Conservation (phyloP, 2,888 invertebrate genomes). For the Oithona nana region DNA sequence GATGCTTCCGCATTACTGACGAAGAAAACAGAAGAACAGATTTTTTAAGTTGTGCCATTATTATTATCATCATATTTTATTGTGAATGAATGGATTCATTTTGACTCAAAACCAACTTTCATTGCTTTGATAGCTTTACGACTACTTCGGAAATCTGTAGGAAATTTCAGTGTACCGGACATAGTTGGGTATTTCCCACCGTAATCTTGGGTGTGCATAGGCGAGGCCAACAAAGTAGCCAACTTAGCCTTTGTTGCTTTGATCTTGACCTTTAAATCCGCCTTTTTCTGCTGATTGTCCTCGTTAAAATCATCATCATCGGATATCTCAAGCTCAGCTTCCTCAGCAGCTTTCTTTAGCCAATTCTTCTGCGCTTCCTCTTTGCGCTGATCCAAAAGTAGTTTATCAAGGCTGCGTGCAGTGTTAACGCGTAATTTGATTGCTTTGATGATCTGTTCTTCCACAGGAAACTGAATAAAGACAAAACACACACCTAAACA, state of each 20-base stretch:
- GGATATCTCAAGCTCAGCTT: conserved; percentile 64
- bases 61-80: too few species aligned
- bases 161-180: neutral
- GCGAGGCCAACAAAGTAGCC: neutral
- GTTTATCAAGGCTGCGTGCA: conserved; percentile 57
- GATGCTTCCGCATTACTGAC: too few species aligned
- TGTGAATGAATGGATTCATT: too few species aligned
- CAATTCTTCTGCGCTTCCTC: conserved; percentile 53
- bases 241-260: neutral
- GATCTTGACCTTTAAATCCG: neutral
- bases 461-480: conserved; percentile 64
- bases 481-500: too few species aligned
- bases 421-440: conserved; percentile 50
- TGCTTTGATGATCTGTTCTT: conserved; percentile 37
- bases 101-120: too few species aligned
- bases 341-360: conserved; percentile 63
- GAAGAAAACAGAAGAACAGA: too few species aligned
- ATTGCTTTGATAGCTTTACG: too few species aligned
- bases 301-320: conserved; percentile 34
- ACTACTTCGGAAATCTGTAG: neutral
- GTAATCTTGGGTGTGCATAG: neutral
- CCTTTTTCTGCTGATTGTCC: neutral
- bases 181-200: conserved; percentile 10
- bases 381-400: conserved; percentile 45
- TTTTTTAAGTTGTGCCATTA: too few species aligned